Conservation (phyloP, 2,113 vertebrate species). For the Oncorhynchus nerka region DNA sequence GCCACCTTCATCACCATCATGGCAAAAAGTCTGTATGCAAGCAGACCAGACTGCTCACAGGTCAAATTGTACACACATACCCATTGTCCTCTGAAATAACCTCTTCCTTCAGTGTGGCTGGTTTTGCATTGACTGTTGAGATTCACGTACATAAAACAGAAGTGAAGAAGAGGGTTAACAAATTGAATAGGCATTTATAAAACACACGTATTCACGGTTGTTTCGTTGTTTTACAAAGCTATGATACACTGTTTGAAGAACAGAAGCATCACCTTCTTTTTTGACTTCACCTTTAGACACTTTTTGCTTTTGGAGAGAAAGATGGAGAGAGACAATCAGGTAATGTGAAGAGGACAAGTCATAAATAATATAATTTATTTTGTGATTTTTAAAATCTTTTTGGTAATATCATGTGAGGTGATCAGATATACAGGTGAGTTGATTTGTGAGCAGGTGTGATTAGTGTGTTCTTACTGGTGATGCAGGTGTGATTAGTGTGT, state of each 20-base stretch:
- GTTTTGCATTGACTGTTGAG: neutral
- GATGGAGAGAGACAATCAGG: neutral
- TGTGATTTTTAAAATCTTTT: neutral
- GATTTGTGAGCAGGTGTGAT: neutral
- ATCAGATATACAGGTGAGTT: neutral
- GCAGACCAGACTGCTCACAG: neutral
- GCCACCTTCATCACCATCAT: neutral
- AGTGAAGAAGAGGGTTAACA: too few species aligned
- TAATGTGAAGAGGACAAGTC: neutral
- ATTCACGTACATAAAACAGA: too few species aligned
- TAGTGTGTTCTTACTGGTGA: constrained; percentile 19
- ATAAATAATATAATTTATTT: neutral
- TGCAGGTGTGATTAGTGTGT: neutral
- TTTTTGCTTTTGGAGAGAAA: constrained; percentile 6
- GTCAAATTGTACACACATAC: constrained; percentile 32
- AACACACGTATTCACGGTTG: neutral
- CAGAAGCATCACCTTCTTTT: neutral
- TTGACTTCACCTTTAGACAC: constrained; percentile 3
- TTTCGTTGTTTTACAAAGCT: neutral
- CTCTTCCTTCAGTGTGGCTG: constrained; percentile 6
- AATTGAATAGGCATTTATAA: too few species aligned
- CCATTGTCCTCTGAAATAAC: constrained; percentile 56
- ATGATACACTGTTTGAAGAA: neutral
- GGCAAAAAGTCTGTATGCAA: neutral
- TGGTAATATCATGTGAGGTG: neutral